phyloP scores from a whole-genome alignment of 92 coral and sea anemone genomes.

The Anthopleura xanthogrammica region DNA sequence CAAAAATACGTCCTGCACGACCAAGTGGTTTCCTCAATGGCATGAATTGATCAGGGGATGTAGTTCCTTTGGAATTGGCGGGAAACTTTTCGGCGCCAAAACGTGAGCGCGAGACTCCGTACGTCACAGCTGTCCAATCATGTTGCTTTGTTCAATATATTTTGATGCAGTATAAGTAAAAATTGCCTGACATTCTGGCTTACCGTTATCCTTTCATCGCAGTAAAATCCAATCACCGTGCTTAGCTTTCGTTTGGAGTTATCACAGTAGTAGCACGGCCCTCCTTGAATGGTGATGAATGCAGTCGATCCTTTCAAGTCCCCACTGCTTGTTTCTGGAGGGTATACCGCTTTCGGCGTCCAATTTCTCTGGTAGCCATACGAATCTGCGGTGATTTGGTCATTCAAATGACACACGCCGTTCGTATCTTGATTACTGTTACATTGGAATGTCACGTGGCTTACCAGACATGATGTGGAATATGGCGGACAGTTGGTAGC shows the following conservation, averaged over 20 bases:
- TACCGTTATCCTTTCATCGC: constrained; percentile 32
- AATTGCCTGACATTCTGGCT: no score
- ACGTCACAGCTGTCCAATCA: no score
- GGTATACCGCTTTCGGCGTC: neutral
- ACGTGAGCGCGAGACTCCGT: no score
- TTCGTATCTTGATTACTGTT: neutral
- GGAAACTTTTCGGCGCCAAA: no score
- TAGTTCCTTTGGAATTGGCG: no score
- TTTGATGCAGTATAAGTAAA: no score
- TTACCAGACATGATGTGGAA: constrained; percentile 21
- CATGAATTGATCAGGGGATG: no score
- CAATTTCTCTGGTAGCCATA: constrained; percentile 18
- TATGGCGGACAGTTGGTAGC: constrained; percentile 22
- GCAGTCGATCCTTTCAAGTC: neutral
- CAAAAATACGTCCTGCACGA: no score
- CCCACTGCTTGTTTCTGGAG: neutral
- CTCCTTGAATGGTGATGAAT: constrained; percentile 1
- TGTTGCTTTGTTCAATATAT: no score
- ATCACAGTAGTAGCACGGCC: constrained; percentile 26
- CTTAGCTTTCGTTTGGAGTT: neutral
- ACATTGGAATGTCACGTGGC: constrained; percentile 8
- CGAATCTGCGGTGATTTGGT: constrained; percentile 12
- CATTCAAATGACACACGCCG: neutral
- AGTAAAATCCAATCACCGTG: constrained; percentile 16
- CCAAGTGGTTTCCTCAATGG: no score